Evolutionary conservation across 2,888 invertebrate species (phyloP), one percentile per base, ranked within the genome.

Genomic region (Melangyna quadrimaculata): DNA sequence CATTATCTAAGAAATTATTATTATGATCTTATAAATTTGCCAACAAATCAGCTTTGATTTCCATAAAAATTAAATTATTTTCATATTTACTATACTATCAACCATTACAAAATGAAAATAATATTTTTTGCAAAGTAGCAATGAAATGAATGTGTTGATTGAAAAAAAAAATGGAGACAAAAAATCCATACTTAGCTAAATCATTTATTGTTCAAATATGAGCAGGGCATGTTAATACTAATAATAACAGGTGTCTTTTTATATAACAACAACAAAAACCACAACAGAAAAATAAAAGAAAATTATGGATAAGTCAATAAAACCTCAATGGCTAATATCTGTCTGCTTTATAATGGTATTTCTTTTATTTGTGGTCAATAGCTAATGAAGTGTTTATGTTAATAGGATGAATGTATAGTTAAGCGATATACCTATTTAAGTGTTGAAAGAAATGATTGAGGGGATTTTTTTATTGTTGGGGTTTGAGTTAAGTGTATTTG

Each of bases 331-430:
- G 51, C 12, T 51, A 27, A 51, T 24, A 51, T 24, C 14, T 24
- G 24, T 27, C 14, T n/a, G 3, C 17, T 14, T 2, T 40, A 24
- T 51, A 24, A 27, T 51, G 24, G 14, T 27, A 27, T n/a, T n/a
- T 51, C 51, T 51, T 51, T 51, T 51, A 51, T 51, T 14, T 51
- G 24, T 27, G 14, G n/a, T 8, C 24, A 3, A 51, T 24, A 14
- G 24, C 14, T 51, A 14, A 51, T 51, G 51, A 51, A 51, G 51
- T 51, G 51, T 51, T 51, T 51, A 51, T 51, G 51, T n/a, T 51
- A 51, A 51, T 51, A 51, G 19, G 1, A 22, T 10, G 9, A 7
- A 48, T 22, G 48, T 22, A 43, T 4, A 29, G 29, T n/a, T 27
- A 27, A 27, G 3, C 5, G 7, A 3, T 19, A 19, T 45, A 12